Base-by-base conservation (phyloP, 2,888 invertebrate species). In the Zele albiditarsus region DNA sequence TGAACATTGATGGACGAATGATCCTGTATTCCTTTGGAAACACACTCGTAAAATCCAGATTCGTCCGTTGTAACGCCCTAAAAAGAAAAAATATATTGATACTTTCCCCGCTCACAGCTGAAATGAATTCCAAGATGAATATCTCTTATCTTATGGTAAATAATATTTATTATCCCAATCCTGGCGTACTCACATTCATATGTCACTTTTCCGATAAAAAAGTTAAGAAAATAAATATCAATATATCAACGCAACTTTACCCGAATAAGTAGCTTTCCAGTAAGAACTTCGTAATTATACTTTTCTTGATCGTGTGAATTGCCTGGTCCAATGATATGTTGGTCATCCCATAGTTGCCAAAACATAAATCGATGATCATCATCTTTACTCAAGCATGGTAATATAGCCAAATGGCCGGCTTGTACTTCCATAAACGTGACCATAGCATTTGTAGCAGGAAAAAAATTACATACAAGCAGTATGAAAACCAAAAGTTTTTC, bases 231-330 rank as follows among this genome's bases (percentile, higher is more conserved):
- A 31, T 23, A 58, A 49, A 16, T 14, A 33, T 12, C 10, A 38
- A n/a, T 14, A 53, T 23, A 12, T 10, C 20, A 53, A 53, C 23
- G 20, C 66, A 71, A 65, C 90, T 91, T 91, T 88, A 94, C 94
- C 91, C 91, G 91, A 80, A 94, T 93, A 73, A 90, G 91, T 49
- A 94, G 91, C 82, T 91, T 93, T 80, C 94, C 94, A 66, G 94
- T 93, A 63, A 94, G 89, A 14, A 94, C 93, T 89, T 93, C 93
- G 89, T 93, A 94, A 84, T 92, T 92, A 84, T 92, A 94, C 87
- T 94, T 94, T 65, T 90, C 89, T 79, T 90, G 90, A 87, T 93
- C 92, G 84, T 91, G 91, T 57, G 89, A 82, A 89, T 92, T 93
- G 49, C 92, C 92, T 27, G 94, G 94, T 1, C 94, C 93, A 79